Evolutionary conservation across 2,113 vertebrate species (phyloP), one percentile per base, ranked within the genome.

Genomic region (Steatornis caripensis): DNA sequence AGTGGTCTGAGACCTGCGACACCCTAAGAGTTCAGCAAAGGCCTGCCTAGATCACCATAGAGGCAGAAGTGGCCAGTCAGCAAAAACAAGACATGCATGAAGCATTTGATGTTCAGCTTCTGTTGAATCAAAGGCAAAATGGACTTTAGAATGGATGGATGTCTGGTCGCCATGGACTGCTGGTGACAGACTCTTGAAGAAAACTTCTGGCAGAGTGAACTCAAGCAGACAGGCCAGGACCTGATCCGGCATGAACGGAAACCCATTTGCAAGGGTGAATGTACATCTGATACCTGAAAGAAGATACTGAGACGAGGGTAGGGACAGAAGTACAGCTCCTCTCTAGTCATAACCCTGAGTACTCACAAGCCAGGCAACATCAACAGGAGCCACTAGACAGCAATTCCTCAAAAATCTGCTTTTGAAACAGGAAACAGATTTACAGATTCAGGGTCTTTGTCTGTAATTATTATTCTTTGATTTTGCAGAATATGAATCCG

Each of bases 231-330:
- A 83, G 82, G 57, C 2, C 15, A 82, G 70, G 75, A 66, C 41
- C 62, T 84, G 54, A 80, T 70, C 88, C 48, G 68, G 39, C 71
- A 74, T 1, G 29, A 75, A 79, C 41, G 46, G 54, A 95, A 96
- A 95, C 10, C 49, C 66, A 7, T 46, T 75, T 72, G 82, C 36
- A 70, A 51, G 37, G 76, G 49, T 86, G 54, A 88, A 37, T 4
- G 32, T 81, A 74, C 55, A 96, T 34, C 79, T 77, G 89, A 93
- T 86, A 90, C 58, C 71, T 30, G 83, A 95, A 95, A 97, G 58
- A 41, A 49, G 83, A 95, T 81, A 93, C 90, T 34, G 75, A 86
- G 58, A 64, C 0, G 0, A 83, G 20, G 41, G 29, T 4, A 68
- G 20, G 30, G 57, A 89, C 84, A 84, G 45, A 62, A 85, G 70